Base-by-base conservation (phyloP, 2,888 invertebrate genomes). In the Steinernema carpocapsae region DNA sequence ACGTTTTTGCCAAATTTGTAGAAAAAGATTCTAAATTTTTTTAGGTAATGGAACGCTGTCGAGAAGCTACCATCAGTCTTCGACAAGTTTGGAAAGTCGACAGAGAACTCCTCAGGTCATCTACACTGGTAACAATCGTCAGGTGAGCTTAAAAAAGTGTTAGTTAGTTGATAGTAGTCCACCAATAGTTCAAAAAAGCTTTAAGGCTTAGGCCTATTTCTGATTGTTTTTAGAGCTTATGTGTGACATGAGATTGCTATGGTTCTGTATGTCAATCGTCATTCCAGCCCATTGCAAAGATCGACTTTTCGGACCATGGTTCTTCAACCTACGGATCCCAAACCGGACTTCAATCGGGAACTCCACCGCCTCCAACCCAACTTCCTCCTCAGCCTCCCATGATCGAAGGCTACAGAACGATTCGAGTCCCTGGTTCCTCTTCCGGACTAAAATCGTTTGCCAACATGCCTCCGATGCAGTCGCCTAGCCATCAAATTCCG, bases 21-120 rank as follows among this genome's bases (percentile, higher is more conserved):
- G 24, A 26, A 14, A 42, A 45, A 0, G 51, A 22, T 52, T 4
- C 22, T 29, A 4, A 19, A n/a, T 70, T 52, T 56, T 79, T 85
- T 76, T 72, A 84, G 85, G 84, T 51, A 81, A 80, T 74, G 85
- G 84, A 51, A 86, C 86, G 0, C 76, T 86, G 42, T 78, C 82
- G 1, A 76, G 87, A 12, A 84, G 80, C 56, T 86, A 86, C 73
- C 85, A 87, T 77, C 83, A 85, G 42, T 85, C 86, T 1, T 82
- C 84, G 12, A 78, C 79, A 24, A 86, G 86, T 74, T 72, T 87
- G 46, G 87, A 87, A 52, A 59, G 17, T 70, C 77, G 82, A 29
- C 86, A 83, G 72, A 56, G 85, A 52, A 87, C 86, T 7, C 86
- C 87, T 2, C 86, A 87, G 71, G 83, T 88, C 45, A 79, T 87